Conservation (phyloP, 2,797 vertebrate genomes). For the Ammospiza maritima region DNA sequence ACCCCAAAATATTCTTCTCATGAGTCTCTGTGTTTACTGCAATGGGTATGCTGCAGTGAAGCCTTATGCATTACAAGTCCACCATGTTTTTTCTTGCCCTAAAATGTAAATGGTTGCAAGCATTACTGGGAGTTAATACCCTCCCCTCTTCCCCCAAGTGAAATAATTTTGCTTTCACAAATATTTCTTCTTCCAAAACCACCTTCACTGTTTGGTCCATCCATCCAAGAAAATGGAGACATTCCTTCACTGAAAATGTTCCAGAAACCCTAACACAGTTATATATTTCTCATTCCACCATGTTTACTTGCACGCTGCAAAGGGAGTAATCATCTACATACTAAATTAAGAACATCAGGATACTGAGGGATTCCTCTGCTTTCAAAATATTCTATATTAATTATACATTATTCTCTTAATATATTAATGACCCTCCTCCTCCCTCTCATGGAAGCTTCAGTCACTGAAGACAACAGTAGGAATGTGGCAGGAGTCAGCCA, state of each 20-base stretch:
- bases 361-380: background rate
- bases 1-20: background rate
- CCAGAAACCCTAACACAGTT: fast-evolving
- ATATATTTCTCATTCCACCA: background rate
- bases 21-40: background rate
- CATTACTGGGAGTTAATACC: background rate
- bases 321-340: background rate
- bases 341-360: background rate
- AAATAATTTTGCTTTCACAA: background rate
- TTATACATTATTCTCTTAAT: background rate
- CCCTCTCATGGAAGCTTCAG: background rate
- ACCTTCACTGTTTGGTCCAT: background rate
- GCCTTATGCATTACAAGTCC: background rate
- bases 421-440: background rate
- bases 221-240: fast-evolving
- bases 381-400: background rate
- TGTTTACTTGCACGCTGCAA: background rate
- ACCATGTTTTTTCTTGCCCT: background rate
- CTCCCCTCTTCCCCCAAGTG: no score
- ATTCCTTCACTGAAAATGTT: fast-evolving
- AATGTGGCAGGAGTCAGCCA: background rate
- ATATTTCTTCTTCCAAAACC: background rate
- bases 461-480: background rate
- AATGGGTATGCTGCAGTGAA: background rate
- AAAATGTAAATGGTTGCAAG: background rate